Conservation (phyloP, 2,888 invertebrate species). For the Cryptus armator region DNA sequence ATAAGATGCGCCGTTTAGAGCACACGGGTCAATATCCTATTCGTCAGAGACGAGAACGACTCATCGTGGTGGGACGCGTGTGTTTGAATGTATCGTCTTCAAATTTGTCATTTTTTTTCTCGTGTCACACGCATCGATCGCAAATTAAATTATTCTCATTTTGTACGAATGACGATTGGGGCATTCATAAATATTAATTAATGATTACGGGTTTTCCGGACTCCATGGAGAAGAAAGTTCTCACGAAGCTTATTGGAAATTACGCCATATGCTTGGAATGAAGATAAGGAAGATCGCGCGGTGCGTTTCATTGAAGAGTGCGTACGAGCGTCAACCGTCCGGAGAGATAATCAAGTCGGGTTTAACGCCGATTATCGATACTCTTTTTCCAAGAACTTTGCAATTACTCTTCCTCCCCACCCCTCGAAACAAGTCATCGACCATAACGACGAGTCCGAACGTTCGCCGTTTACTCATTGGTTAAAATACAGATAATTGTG, state of each 20-base stretch:
- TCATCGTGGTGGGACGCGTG: conserved; percentile 34
- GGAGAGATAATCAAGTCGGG: conserved; percentile 33
- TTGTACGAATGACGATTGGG: background rate
- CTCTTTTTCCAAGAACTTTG: conserved; percentile 45
- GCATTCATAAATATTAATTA: background rate
- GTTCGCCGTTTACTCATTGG: conserved; percentile 15
- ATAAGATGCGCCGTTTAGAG: conserved; percentile 69
- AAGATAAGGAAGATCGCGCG: background rate
- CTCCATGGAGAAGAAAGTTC: background rate
- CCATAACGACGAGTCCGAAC: background rate
- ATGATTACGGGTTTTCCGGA: background rate
- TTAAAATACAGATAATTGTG: conserved; percentile 28
- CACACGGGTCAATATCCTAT: conserved; percentile 74
- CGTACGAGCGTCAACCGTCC: background rate
- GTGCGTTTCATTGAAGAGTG: background rate
- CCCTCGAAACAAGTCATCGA: conserved; percentile 6
- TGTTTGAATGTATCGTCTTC: conserved; percentile 11
- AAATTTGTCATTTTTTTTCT: conserved; percentile 13
- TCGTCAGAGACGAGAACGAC: conserved; percentile 25
- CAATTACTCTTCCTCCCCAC: background rate
- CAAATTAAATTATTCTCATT: background rate
- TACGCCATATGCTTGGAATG: background rate
- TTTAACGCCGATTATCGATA: conserved; percentile 23
- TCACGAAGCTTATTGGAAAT: conserved; percentile 16
- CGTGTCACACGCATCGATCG: background rate